Evolutionary conservation across 2,113 vertebrate species (phyloP).

Genomic region (Pristiophorus japonicus): DNA sequence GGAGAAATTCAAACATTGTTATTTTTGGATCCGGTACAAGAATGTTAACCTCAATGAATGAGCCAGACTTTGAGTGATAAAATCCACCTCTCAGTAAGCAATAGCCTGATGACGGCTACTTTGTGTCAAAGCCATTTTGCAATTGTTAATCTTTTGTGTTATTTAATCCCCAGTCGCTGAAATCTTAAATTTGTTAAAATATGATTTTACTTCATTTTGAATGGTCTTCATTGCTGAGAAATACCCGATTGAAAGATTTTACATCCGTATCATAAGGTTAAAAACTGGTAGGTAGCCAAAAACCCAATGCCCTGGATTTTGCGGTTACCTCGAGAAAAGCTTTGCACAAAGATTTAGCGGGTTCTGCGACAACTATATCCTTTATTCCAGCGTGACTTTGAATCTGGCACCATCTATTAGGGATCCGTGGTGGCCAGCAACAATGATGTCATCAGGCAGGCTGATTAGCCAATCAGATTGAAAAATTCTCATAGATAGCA

Average conservation of each 20-base stretch:
- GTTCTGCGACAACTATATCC: too few relatives aligned
- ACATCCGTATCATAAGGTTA: neutral
- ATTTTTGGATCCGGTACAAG: neutral
- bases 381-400: too few relatives aligned
- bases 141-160: neutral
- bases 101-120: neutral
- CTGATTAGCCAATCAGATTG: too few relatives aligned
- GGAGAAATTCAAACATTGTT: slow-evolving; percentile 20
- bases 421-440: too few relatives aligned
- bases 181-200: neutral
- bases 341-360: too few relatives aligned
- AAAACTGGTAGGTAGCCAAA: neutral
- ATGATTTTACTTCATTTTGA: neutral
- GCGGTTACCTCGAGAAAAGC: too few relatives aligned
- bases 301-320: neutral
- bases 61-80: neutral
- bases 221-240: neutral
- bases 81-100: neutral
- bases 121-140: neutral
- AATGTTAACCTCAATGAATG: neutral
- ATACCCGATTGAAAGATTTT: neutral
- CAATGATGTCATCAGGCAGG: too few relatives aligned
- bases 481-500: too few relatives aligned
- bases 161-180: neutral
- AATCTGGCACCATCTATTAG: too few relatives aligned